Evolutionary conservation across 2,797 vertebrate species (phyloP).

Genomic region (Dallia pectoralis): DNA sequence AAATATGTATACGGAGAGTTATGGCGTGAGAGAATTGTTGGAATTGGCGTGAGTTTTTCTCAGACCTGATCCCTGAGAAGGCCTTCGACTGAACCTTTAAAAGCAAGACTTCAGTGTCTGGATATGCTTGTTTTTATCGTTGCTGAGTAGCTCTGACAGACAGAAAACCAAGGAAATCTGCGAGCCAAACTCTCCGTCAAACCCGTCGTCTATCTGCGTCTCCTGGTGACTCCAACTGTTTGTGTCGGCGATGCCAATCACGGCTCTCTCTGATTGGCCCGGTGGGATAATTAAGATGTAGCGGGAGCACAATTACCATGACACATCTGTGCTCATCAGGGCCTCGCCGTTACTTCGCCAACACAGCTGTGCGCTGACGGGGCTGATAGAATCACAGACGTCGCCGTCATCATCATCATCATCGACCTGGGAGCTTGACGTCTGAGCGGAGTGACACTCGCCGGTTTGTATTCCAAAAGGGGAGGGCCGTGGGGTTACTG

Average conservation of each 20-base stretch:
- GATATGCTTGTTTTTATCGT: slow-evolving; percentile 65
- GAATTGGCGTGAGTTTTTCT: slow-evolving; percentile 20
- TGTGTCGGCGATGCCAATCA: slow-evolving; percentile 33
- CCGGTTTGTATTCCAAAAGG: too few species aligned
- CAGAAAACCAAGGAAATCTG: slow-evolving; percentile 56
- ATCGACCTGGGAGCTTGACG: neutral
- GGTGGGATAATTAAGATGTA: slow-evolving; percentile 39
- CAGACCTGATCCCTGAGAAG: slow-evolving; percentile 58
- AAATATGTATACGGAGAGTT: slow-evolving; percentile 16
- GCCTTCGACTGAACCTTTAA: slow-evolving; percentile 72
- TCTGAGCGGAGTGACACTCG: neutral
- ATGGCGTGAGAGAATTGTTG: slow-evolving; percentile 13
- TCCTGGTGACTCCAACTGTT: slow-evolving; percentile 27
- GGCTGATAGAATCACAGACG: slow-evolving; percentile 19
- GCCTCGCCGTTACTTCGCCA: slow-evolving; percentile 33
- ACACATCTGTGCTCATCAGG: slow-evolving; percentile 33
- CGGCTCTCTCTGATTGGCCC: slow-evolving; percentile 35
- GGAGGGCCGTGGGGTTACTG: neutral
- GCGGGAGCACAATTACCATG: slow-evolving; percentile 35
- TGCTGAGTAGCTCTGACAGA: slow-evolving; percentile 69
- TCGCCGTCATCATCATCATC: slow-evolving; percentile 18
- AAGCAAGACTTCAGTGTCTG: slow-evolving; percentile 71
- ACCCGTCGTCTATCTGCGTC: slow-evolving; percentile 34
- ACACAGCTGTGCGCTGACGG: slow-evolving; percentile 23
- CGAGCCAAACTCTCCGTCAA: slow-evolving; percentile 33